Evolutionary conservation across 2,888 invertebrate genomes (phyloP).

Genomic region (Drosophila putrida): DNA sequence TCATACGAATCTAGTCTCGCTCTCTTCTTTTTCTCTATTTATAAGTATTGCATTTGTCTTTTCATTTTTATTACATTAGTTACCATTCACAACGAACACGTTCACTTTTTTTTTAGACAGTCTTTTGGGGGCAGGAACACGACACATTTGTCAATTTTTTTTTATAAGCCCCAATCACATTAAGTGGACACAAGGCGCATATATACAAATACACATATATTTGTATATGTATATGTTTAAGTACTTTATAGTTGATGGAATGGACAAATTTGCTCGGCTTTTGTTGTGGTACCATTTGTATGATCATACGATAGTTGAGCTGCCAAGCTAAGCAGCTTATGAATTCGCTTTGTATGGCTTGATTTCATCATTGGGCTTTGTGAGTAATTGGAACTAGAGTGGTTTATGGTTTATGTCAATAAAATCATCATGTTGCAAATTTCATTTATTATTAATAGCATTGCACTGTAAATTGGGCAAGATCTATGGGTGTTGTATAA

Average conservation of each 20-base stretch:
- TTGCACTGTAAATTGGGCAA: constrained; percentile 14
- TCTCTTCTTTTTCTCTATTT: constrained; percentile 2
- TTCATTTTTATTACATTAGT: neutral
- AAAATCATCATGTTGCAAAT: constrained; percentile 49
- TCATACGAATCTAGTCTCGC: constrained; percentile 5
- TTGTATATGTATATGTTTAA: constrained; percentile 15
- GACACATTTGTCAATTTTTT: constrained; percentile 36
- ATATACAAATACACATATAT: neutral
- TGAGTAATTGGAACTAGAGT: constrained; percentile 55
- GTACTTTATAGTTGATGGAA: constrained; percentile 23
- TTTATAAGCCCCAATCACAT: constrained; percentile 18
- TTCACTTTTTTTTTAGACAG: neutral
- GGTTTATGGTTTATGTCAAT: constrained; percentile 42
- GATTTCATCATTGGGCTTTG: constrained; percentile 41
- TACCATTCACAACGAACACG: constrained; percentile 10
- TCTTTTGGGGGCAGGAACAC: constrained; percentile 2
- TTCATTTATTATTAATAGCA: constrained; percentile 38
- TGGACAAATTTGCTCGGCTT: constrained; percentile 68
- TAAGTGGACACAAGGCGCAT: constrained; percentile 23
- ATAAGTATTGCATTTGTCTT: neutral
- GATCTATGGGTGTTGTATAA: neutral
- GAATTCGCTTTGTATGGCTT: constrained; percentile 38
- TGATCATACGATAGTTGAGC: constrained; percentile 26
- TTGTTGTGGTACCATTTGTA: constrained; percentile 52
- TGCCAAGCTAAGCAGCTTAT: constrained; percentile 49